Conservation (phyloP, 2,113 vertebrate genomes). For the Amphilophus citrinellus region DNA sequence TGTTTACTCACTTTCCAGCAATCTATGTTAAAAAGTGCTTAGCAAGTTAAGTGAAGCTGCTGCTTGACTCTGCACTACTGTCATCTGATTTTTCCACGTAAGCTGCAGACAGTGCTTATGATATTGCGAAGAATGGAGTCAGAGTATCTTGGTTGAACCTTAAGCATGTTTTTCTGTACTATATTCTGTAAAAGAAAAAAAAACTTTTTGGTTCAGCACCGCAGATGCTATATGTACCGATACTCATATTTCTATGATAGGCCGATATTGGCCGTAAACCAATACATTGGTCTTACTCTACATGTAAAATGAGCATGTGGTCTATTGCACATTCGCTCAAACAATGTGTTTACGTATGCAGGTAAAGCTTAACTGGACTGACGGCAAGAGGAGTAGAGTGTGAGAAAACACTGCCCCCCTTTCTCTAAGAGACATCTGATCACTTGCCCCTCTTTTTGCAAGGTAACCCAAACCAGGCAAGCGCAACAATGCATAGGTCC, state of each 20-base stretch:
- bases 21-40: neutral
- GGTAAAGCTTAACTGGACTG: constrained; percentile 38
- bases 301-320: accelerated
- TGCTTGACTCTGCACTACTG: neutral
- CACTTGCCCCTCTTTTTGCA: constrained; percentile 52
- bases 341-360: constrained; percentile 13
- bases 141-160: neutral
- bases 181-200: neutral
- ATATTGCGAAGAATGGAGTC: neutral
- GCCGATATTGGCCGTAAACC: neutral
- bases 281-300: accelerated
- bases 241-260: neutral
- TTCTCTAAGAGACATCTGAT: constrained; percentile 78
- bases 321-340: constrained; percentile 9
- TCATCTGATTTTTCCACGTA: neutral
- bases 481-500: constrained; percentile 77
- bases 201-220: neutral
- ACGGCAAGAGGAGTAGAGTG: constrained; percentile 67
- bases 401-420: constrained; percentile 78
- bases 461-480: constrained; percentile 75
- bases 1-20: neutral
- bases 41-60: neutral
- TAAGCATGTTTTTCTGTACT: neutral
- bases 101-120: neutral
- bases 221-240: neutral